Evolutionary conservation across 2,113 vertebrate genomes (phyloP).

Genomic region (Muscicapa adusta): DNA sequence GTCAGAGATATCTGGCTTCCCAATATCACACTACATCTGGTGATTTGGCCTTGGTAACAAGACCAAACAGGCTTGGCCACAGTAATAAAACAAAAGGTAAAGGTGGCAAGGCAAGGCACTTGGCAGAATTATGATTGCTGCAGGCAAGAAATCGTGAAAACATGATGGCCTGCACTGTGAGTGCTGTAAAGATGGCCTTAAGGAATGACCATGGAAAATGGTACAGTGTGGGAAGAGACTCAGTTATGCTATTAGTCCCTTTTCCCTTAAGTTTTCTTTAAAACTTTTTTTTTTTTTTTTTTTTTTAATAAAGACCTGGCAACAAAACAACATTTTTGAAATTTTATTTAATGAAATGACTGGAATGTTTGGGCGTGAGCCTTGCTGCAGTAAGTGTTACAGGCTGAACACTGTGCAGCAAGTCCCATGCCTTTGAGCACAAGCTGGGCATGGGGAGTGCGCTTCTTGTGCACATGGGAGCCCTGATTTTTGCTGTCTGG

Average conservation of each 20-base stretch:
- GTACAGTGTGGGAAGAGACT: background rate
- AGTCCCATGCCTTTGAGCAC: background rate
- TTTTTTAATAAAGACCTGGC: background rate
- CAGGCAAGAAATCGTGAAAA: background rate
- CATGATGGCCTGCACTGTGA: background rate
- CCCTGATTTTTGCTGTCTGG: background rate
- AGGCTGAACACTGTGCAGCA: background rate
- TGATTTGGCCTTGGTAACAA: background rate
- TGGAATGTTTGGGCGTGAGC: background rate
- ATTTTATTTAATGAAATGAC: background rate
- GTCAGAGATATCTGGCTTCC: background rate
- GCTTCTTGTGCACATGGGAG: background rate
- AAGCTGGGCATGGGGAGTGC: background rate
- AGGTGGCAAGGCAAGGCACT: background rate
- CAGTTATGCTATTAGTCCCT: accelerated
- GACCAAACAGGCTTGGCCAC: background rate
- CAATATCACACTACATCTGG: background rate
- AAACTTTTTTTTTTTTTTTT: background rate
- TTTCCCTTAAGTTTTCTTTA: background rate
- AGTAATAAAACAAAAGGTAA: background rate
- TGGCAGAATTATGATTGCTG: background rate
- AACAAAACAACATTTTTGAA: background rate
- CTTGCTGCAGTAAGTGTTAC: background rate
- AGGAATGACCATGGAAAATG: background rate
- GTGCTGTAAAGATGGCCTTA: background rate